Evolutionary conservation across 2,888 invertebrate species (phyloP).

Genomic region (Paralinhomoeus sp.): DNA sequence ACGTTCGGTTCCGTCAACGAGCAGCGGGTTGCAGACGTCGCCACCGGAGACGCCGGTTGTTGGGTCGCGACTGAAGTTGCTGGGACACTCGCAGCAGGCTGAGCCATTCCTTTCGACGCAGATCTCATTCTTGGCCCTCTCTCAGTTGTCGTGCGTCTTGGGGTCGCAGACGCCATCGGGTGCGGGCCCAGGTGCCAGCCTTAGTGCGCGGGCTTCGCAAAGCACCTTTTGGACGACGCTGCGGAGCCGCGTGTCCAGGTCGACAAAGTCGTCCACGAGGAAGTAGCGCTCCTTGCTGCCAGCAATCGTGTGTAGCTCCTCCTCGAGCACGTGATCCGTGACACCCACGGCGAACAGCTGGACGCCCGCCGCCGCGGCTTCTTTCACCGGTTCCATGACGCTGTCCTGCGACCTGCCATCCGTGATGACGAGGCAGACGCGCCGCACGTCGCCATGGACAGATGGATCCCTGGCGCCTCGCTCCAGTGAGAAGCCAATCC

Average conservation of each 20-base stretch:
- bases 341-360: constrained; percentile 28
- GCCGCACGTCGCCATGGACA: constrained; percentile 13
- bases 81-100: constrained; percentile 17
- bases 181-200: constrained; percentile 3
- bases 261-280: constrained; percentile 25
- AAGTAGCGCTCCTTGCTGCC: constrained; percentile 22
- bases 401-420: constrained; percentile 27
- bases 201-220: constrained; percentile 15
- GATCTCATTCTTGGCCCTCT: constrained; percentile 17
- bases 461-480: constrained; percentile 19
- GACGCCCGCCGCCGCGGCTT: constrained; percentile 13
- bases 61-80: constrained; percentile 20
- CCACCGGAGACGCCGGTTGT: constrained; percentile 21
- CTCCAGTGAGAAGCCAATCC: constrained; percentile 20
- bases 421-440: constrained; percentile 28
- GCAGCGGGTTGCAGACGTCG: constrained; percentile 21
- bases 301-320: constrained; percentile 22
- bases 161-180: constrained; percentile 16
- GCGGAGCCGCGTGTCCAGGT: constrained; percentile 21
- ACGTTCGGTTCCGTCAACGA: no score
- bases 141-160: constrained; percentile 20
- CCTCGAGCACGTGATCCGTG: constrained; percentile 22
- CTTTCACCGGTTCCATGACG: constrained; percentile 13
- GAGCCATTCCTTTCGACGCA: constrained; percentile 10
- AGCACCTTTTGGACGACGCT: constrained; percentile 23